Evolutionary conservation across 2,113 vertebrate genomes (phyloP).

Genomic region (Triplophysa siluroides): DNA sequence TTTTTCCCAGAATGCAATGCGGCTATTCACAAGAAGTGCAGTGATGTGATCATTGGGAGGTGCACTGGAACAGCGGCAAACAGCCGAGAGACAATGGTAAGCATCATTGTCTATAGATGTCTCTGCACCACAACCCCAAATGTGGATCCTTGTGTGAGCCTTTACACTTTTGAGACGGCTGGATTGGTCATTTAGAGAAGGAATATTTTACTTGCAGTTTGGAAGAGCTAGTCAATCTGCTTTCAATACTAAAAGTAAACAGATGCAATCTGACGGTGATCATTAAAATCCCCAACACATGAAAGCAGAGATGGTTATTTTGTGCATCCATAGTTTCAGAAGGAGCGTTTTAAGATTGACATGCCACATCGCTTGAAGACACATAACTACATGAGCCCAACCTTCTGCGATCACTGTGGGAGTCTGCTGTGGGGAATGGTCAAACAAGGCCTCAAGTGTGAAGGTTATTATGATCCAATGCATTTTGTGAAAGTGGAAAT

Average conservation of each 20-base stretch:
- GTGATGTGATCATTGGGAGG: slow-evolving; percentile 97
- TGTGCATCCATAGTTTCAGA: slow-evolving; percentile 86
- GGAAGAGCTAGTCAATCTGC: too few relatives aligned
- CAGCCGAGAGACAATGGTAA: slow-evolving; percentile 97
- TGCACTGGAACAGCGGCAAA: slow-evolving; percentile 95
- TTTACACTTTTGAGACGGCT: too few relatives aligned
- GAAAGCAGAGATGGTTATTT: slow-evolving; percentile 33
- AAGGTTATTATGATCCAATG: slow-evolving; percentile 75
- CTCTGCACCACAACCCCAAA: too few relatives aligned
- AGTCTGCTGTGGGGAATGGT: slow-evolving; percentile 98
- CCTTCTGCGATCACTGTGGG: slow-evolving; percentile 98
- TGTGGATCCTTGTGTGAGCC: too few relatives aligned
- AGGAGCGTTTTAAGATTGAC: slow-evolving; percentile 98
- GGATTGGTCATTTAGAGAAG: slow-evolving; percentile 25
- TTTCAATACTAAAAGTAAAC: too few relatives aligned
- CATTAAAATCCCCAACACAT: slow-evolving; percentile 7
- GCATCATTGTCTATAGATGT: slow-evolving; percentile 35
- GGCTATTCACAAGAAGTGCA: slow-evolving; percentile 99
- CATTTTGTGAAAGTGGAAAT: background rate
- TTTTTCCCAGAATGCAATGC: slow-evolving; percentile 91
- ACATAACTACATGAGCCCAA: slow-evolving; percentile 98
- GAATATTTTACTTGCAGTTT: too few relatives aligned
- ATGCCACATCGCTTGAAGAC: slow-evolving; percentile 96
- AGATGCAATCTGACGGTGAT: slow-evolving; percentile 36
- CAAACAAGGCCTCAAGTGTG: slow-evolving; percentile 96